A percentile compares a stretch with the other conserved stretches of the same genome.
phyloP scores from a whole-genome alignment of 2,113 vertebrate genomes.

The Mesocricetus auratus region DNA sequence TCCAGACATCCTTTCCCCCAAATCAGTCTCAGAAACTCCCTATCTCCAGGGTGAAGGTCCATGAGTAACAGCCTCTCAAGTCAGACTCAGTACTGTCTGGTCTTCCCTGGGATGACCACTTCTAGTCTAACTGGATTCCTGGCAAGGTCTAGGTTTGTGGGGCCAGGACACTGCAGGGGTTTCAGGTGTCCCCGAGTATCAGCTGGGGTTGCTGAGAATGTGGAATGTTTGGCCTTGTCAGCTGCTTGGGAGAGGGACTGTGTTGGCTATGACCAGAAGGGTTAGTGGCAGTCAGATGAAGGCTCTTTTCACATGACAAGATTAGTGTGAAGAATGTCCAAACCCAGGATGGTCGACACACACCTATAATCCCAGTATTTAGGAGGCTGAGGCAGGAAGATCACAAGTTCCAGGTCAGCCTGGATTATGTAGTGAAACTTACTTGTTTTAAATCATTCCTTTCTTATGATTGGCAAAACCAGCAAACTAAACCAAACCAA shows the following conservation, averaged over 20 bases:
- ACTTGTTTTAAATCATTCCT: neutral
- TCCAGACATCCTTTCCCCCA: neutral
- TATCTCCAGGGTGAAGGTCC: neutral
- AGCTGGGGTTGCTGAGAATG: neutral
- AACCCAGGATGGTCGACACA: neutral
- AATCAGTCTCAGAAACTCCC: neutral
- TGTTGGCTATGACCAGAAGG: neutral
- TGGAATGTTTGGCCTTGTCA: neutral
- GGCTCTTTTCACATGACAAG: neutral
- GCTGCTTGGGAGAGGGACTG: neutral
- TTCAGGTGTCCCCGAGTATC: neutral
- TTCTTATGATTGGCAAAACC: neutral
- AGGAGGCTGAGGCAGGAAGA: neutral
- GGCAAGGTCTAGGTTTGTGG: neutral
- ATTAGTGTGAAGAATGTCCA: rapidly evolving
- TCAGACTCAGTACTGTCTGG: neutral
- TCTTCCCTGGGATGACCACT: neutral
- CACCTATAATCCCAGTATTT: neutral
- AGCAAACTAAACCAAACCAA: neutral
- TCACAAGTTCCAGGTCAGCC: neutral
- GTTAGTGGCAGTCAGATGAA: neutral
- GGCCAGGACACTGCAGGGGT: neutral
- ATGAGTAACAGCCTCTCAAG: neutral
- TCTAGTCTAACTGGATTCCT: neutral
- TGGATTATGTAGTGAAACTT: neutral